A percentile compares a stretch with the other conserved stretches of the same genome.
These are phyloP conservation scores for Agriotes lineatus DNA, from an alignment of 2,888 invertebrate genomes.

Conservation along the genomic window DNA sequence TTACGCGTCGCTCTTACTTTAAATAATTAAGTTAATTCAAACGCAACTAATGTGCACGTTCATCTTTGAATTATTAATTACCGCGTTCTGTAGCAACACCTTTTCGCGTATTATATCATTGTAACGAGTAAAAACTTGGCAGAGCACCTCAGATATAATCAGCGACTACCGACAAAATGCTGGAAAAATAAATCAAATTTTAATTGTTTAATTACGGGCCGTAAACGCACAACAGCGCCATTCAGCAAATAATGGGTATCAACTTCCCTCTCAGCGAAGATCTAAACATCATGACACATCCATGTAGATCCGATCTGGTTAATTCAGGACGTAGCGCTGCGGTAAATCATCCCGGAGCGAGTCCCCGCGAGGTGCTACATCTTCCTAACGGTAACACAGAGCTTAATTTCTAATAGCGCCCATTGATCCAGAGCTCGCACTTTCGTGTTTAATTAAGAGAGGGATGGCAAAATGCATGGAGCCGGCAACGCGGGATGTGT, in stretches of 20 bases:
- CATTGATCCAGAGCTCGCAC: slow-evolving; percentile 38
- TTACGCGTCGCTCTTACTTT: too few species aligned
- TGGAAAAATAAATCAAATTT: background rate
- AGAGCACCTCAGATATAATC: too few species aligned
- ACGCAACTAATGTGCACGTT: too few species aligned
- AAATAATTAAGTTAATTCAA: too few species aligned
- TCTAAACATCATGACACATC: slow-evolving; percentile 32
- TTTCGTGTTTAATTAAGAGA: slow-evolving; percentile 43
- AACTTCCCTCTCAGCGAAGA: slow-evolving; percentile 17
- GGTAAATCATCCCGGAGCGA: slow-evolving; percentile 35
- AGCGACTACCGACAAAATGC: background rate
- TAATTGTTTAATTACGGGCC: slow-evolving; percentile 2
- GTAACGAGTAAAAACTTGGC: too few species aligned
- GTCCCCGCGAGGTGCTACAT: slow-evolving; percentile 38
- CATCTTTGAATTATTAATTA: too few species aligned
- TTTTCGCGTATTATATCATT: too few species aligned
- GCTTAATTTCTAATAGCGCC: slow-evolving; percentile 39
- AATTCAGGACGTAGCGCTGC: slow-evolving; percentile 34
- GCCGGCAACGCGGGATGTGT: slow-evolving; percentile 30
- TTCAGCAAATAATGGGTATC: background rate
- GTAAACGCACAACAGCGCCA: background rate
- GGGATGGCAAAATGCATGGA: slow-evolving; percentile 33
- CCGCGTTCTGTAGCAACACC: too few species aligned
- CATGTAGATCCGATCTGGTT: slow-evolving; percentile 37
- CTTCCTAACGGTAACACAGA: slow-evolving; percentile 37